Evolutionary conservation across 2,113 vertebrate genomes (phyloP), one percentile per base, ranked within the genome.

Genomic region (Rhinoptilus africanus): DNA sequence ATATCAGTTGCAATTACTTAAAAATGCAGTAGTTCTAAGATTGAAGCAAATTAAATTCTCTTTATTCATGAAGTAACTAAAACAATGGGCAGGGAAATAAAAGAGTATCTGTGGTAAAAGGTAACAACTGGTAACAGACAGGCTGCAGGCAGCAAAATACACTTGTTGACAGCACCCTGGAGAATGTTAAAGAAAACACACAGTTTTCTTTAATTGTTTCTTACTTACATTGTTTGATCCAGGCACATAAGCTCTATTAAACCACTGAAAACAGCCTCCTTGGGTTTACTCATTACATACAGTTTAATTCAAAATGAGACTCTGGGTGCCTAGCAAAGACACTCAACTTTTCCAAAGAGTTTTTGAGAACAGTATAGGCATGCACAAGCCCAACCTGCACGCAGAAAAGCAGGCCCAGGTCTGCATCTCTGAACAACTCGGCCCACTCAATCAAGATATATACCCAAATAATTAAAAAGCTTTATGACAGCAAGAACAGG

Each of bases 1-100:
- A 12, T 87, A 96, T 92, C 93, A 81, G 60, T 91, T 86, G 64
- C 91, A 96, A 87, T 96, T 95, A 85, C 83, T 95, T 92, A 89
- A 91, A 95, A 97, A 91, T 89, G 57, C 83, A 93, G 57, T 63
- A 85, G 77, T 60, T 89, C 45, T 74, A 71, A 89, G 68, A 96
- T 8, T 82, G 60, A 94, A 66, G 73, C 35, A 62, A 94, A 92
- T 95, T 86, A 93, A 86, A 96, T 89, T 81, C 48, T 94, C 66
- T 74, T 87, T 91, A 92, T 93, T 96, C 57, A 85, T 85, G 77
- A 87, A 93, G 34, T 72, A 89, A 81, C 51, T 94, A 81, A 89
- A 94, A 95, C 80, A 95, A 96, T 23, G 80, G 80, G 30, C 76
- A 97, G 14, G 10, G 9, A 97, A 95, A 92, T 80, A 77, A 84